Conservation (phyloP, 2,797 vertebrate species). For the Gallinago nigripennis region DNA sequence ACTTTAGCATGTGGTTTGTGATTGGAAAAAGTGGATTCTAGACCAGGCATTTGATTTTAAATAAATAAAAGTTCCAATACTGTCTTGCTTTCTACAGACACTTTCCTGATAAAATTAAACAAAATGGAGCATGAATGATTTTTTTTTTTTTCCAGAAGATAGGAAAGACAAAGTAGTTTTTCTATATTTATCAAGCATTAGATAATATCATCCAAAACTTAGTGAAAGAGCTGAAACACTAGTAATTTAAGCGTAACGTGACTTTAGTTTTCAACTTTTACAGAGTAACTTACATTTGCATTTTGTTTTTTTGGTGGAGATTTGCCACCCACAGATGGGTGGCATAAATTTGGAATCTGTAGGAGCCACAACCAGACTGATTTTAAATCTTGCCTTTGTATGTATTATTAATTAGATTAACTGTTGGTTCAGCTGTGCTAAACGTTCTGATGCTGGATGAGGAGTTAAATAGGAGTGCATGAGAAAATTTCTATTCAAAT, state of each 20-base stretch:
- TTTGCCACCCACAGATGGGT: not conserved
- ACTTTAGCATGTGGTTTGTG: not conserved
- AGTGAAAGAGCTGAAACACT: not conserved
- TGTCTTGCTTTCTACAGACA: not conserved
- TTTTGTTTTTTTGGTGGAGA: not conserved
- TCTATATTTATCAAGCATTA: not conserved
- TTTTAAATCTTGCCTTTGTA: not conserved
- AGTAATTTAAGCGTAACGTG: not conserved
- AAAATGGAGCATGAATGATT: not conserved
- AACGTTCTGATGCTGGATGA: not conserved
- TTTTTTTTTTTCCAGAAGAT: not conserved
- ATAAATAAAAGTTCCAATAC: not conserved
- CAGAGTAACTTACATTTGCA: not conserved
- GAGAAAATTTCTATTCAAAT: conserved; percentile 9
- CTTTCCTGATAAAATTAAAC: not conserved
- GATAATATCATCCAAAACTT: not conserved
- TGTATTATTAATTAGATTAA: not conserved
- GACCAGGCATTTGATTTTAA: not conserved
- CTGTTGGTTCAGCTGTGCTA: not conserved
- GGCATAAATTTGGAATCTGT: not conserved
- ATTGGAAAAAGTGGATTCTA: not conserved
- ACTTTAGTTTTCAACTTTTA: not conserved
- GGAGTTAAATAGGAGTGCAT: not conserved
- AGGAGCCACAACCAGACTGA: not conserved
- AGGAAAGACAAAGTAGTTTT: not conserved